Percentiles rank a stretch among this genome's conserved stretches.
Conservation (phyloP, 2,888 invertebrate genomes). For the Harmothoe impar region DNA sequence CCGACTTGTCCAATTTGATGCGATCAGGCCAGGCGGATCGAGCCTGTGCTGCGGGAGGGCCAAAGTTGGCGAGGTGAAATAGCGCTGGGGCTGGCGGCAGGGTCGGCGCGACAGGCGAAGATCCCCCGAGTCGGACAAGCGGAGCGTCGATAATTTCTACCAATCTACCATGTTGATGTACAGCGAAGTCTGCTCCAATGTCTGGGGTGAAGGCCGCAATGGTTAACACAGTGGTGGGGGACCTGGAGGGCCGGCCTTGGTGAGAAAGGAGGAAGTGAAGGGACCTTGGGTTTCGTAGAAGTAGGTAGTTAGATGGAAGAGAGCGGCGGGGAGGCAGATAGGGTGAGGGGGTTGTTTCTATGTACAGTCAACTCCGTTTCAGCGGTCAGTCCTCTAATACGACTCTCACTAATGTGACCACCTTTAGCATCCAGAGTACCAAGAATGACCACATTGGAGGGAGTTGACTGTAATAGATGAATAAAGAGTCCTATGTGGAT, state of each 20-base stretch:
- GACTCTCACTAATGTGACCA: too few species aligned
- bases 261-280: background rate
- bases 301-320: too few species aligned
- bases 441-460: too few species aligned
- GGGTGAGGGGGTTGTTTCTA: too few species aligned
- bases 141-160: background rate
- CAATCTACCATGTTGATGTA: slow-evolving; percentile 2
- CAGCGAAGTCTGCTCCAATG: background rate
- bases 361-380: too few species aligned
- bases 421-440: too few species aligned
- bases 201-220: background rate
- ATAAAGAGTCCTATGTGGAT: too few species aligned
- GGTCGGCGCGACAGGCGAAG: background rate
- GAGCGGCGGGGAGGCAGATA: too few species aligned
- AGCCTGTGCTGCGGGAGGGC: background rate
- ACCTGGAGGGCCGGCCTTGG: background rate
- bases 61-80: background rate
- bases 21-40: slow-evolving; percentile 1
- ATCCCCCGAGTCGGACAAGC: background rate
- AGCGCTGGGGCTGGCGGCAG: background rate
- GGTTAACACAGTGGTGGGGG: background rate
- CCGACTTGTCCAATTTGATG: slow-evolving; percentile 22
- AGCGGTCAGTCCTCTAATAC: too few species aligned
- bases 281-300: background rate
- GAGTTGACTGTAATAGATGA: too few species aligned